These are phyloP conservation scores for Xerus rutilus DNA, from an alignment of 2,797 vertebrate genomes.

Conservation along the genomic window DNA sequence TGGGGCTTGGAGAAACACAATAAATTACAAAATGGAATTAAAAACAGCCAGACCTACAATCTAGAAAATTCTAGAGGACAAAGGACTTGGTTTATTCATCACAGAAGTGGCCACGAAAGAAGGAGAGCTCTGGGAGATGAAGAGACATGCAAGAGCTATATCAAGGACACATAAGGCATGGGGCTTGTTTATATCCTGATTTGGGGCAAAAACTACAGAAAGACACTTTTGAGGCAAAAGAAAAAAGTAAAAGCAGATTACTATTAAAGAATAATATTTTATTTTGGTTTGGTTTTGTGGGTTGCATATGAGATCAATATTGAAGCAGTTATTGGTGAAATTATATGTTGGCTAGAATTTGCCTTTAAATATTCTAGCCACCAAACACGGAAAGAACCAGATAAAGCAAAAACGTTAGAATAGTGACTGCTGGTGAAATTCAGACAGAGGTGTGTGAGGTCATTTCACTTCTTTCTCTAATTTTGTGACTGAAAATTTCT, in stretches of 20 bases:
- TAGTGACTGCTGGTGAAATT: background rate
- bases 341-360: background rate
- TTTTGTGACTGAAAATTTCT: background rate
- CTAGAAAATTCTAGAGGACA: background rate
- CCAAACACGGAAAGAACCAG: background rate
- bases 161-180: background rate
- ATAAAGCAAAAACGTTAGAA: background rate
- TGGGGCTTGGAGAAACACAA: background rate
- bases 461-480: background rate
- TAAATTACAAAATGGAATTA: background rate
- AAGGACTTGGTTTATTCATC: background rate
- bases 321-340: background rate
- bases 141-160: background rate
- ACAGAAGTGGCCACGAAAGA: background rate
- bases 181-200: background rate
- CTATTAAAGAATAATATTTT: background rate
- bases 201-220: background rate
- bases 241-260: background rate
- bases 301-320: background rate
- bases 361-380: background rate
- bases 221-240: background rate
- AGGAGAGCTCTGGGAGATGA: background rate
- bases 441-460: background rate
- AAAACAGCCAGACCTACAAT: background rate
- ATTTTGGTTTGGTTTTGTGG: background rate